phyloP scores from a whole-genome alignment of 2,888 invertebrate species.

The Brenthis daphne region DNA sequence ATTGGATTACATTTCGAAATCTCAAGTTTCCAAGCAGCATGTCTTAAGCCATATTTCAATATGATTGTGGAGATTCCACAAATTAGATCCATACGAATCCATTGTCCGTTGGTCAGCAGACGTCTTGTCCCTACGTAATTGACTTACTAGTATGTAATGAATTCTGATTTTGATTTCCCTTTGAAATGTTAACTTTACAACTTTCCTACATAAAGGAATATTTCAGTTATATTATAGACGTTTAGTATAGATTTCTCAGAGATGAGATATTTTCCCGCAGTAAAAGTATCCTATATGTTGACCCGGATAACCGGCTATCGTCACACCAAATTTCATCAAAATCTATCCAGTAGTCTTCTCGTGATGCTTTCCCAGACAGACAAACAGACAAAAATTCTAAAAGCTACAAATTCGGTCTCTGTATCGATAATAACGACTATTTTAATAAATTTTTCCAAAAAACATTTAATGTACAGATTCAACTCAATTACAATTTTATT shows the following conservation, averaged over 20 bases:
- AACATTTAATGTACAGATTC: no score
- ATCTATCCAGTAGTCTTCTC: no score
- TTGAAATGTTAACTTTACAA: conserved; percentile 31
- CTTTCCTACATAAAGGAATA: neutral
- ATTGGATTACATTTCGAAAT: neutral
- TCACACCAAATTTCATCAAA: no score
- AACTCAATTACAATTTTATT: no score
- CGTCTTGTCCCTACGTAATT: conserved; percentile 45
- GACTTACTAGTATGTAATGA: conserved; percentile 48
- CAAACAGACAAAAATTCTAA: no score
- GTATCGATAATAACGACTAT: no score
- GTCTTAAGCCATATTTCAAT: conserved; percentile 32
- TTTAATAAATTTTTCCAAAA: no score
- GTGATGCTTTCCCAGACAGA: no score
- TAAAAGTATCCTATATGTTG: no score
- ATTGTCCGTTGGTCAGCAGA: conserved; percentile 44
- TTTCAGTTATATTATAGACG: neutral
- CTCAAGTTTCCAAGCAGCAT: conserved; percentile 21
- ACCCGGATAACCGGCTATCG: no score
- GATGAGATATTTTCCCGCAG: no score
- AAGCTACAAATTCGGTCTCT: no score
- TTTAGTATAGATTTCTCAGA: neutral
- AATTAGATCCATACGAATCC: conserved; percentile 48
- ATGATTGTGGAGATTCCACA: conserved; percentile 39
- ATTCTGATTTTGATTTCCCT: conserved; percentile 46